A percentile compares a stretch with the other conserved stretches of the same genome.
phyloP scores from a whole-genome alignment of 2,888 invertebrate genomes.

The Nomada ruficornis region DNA sequence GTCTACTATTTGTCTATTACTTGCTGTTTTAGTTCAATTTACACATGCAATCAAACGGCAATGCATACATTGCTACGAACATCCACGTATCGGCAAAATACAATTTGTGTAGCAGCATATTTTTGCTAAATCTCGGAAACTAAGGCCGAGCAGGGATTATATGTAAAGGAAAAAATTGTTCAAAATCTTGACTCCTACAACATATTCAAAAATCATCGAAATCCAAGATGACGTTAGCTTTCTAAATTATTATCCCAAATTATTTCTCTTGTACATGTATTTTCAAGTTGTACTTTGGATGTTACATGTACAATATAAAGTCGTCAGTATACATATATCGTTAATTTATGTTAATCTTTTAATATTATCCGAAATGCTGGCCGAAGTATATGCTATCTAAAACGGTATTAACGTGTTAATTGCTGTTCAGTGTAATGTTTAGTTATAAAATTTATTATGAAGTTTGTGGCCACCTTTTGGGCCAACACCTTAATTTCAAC shows the following conservation, averaged over 20 bases:
- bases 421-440: neutral
- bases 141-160: too few species aligned
- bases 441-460: too few species aligned
- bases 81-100: too few species aligned
- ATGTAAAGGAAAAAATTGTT: too few species aligned
- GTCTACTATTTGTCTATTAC: neutral
- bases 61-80: too few species aligned
- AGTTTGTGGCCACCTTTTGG: neutral
- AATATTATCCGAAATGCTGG: neutral
- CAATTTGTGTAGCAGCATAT: too few species aligned
- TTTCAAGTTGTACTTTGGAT: neutral
- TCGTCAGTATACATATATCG: neutral
- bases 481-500: slow-evolving; percentile 60
- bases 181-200: too few species aligned
- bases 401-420: neutral
- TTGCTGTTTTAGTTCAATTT: neutral
- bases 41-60: neutral
- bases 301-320: neutral
- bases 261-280: neutral
- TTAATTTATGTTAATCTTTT: neutral
- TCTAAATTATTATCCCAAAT: neutral
- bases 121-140: too few species aligned
- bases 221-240: too few species aligned
- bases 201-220: too few species aligned
- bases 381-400: neutral